Evolutionary conservation across 2,888 invertebrate species (phyloP).

Genomic region (Ochropleura leucogaster): DNA sequence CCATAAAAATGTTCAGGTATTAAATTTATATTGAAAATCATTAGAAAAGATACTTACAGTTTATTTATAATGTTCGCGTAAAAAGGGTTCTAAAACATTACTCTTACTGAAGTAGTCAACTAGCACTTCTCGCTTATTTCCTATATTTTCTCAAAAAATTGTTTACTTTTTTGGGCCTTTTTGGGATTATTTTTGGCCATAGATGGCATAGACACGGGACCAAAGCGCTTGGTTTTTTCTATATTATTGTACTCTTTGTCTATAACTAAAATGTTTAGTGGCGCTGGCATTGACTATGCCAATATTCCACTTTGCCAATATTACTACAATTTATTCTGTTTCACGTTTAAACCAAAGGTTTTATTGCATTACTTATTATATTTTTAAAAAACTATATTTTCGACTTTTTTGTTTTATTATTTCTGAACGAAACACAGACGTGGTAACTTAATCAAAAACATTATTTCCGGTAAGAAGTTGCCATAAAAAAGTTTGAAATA

Average conservation of each 20-base stretch:
- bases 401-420: background rate
- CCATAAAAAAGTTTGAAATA: conserved; percentile 36
- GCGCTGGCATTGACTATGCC: background rate
- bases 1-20: background rate
- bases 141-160: conserved; percentile 1
- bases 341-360: background rate
- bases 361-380: background rate
- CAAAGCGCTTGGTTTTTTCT: background rate
- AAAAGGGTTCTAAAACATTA: conserved; percentile 12
- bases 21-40: background rate
- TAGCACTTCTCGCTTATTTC: conserved; percentile 1
- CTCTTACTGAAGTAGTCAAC: conserved; percentile 7
- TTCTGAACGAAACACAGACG: conserved; percentile 54
- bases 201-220: conserved; percentile 7
- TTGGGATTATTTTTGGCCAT: conserved; percentile 2
- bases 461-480: conserved; percentile 71
- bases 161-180: conserved; percentile 24
- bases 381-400: background rate
- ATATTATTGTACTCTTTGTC: too few relatives aligned
- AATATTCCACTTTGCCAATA: background rate
- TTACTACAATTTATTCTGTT: background rate
- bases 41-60: conserved; percentile 16
- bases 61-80: background rate
- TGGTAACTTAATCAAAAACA: conserved; percentile 63
- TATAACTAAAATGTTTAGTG: background rate